Evolutionary conservation across 1,140 invertebrate species (phyloP).

Genomic region (Drosophila ohnishii): DNA sequence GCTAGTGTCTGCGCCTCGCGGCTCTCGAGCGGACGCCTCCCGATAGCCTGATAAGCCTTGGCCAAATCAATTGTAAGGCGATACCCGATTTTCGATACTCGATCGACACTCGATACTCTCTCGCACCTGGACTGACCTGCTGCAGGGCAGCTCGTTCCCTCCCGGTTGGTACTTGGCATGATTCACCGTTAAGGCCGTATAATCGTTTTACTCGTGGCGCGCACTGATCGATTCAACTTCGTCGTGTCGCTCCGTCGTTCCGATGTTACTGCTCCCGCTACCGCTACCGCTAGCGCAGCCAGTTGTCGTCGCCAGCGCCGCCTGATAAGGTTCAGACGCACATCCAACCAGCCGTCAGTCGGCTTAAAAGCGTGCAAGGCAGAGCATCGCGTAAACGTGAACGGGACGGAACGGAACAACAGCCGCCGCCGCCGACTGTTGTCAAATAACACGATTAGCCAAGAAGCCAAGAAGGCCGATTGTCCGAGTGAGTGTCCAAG

Average conservation of each 20-base stretch:
- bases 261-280: conserved; percentile 24
- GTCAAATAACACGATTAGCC: conserved; percentile 22
- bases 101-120: conserved; percentile 5
- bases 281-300: conserved; percentile 8
- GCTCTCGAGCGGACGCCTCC: conserved; percentile 29
- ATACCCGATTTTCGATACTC: conserved; percentile 18
- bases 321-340: conserved; percentile 80
- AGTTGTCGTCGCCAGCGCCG: conserved; percentile 40
- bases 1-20: conserved; percentile 55
- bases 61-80: conserved; percentile 23
- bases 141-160: conserved; percentile 23
- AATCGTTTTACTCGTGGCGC: conserved; percentile 76
- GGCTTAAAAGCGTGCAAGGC: conserved; percentile 68
- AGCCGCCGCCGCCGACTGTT: conserved; percentile 18
- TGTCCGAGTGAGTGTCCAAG: conserved; percentile 39
- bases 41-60: conserved; percentile 39
- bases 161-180: conserved; percentile 45
- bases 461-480: conserved; percentile 21
- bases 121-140: conserved; percentile 20
- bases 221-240: conserved; percentile 71
- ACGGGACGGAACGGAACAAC: conserved; percentile 37
- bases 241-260: conserved; percentile 31
- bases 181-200: conserved; percentile 73
- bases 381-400: conserved; percentile 63
- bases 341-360: conserved; percentile 73